phyloP scores from a whole-genome alignment of 37 sponge, comb jelly and placozoan species.

The Petrosia ficiformis region DNA sequence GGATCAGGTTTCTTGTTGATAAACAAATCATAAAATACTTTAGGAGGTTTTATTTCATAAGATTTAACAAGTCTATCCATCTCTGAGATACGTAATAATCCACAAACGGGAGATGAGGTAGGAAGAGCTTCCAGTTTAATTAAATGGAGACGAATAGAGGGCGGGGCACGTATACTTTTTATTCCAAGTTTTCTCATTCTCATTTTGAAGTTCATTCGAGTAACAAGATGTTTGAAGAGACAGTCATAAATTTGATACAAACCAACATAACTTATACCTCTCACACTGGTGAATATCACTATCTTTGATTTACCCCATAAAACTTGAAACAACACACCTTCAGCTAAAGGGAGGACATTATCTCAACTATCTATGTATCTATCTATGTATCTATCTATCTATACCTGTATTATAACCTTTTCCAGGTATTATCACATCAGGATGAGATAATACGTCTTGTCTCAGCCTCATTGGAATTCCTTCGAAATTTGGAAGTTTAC shows the following conservation, averaged over 20 bases:
- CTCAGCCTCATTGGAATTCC: background rate
- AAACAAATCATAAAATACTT: slow-evolving; percentile 37
- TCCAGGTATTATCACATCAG: slow-evolving; percentile 22
- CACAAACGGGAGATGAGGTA: slow-evolving; percentile 64
- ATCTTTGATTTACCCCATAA: slow-evolving; percentile 26
- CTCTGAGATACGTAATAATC: slow-evolving; percentile 45
- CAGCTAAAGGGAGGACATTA: slow-evolving; percentile 6
- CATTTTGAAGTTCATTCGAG: slow-evolving; percentile 70
- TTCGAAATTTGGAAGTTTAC: background rate
- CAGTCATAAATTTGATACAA: slow-evolving; percentile 51
- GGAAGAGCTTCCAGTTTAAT: slow-evolving; percentile 60
- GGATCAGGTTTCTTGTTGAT: background rate
- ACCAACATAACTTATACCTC: slow-evolving; percentile 22
- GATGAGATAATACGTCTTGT: slow-evolving; percentile 16
- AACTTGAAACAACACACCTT: slow-evolving; percentile 43
- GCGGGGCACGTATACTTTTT: slow-evolving; percentile 58
- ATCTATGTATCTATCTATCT: background rate
- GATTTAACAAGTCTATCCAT: slow-evolving; percentile 41
- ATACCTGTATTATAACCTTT: slow-evolving; percentile 17
- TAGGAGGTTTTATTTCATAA: slow-evolving; percentile 38
- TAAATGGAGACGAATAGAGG: slow-evolving; percentile 44
- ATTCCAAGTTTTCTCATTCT: slow-evolving; percentile 71
- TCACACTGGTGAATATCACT: slow-evolving; percentile 20
- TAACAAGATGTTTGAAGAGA: slow-evolving; percentile 54
- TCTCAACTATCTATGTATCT: background rate